Conservation (phyloP, 1,140 invertebrate species). For the Rhyzopertha dominica region DNA sequence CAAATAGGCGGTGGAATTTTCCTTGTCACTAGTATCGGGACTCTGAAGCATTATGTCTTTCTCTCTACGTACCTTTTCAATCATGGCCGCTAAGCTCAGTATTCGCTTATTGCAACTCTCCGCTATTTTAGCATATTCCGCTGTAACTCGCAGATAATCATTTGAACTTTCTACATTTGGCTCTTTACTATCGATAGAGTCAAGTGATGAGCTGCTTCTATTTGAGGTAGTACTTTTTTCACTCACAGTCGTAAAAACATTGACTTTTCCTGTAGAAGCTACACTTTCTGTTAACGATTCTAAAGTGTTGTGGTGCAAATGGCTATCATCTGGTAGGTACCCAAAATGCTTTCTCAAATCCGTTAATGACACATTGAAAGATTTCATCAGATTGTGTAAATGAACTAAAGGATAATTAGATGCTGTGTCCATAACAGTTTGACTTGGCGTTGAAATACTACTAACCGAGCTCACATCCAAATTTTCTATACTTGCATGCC, state of each 20-base stretch:
- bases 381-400: conserved; percentile 23
- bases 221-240: no score
- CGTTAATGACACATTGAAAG: conserved; percentile 22
- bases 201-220: no score
- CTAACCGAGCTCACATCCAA: conserved; percentile 49
- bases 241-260: no score
- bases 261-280: no score
- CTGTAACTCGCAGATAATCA: no score
- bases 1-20: conserved; percentile 29
- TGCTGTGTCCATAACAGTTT: conserved; percentile 44
- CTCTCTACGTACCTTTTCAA: conserved; percentile 52
- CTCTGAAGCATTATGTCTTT: conserved; percentile 43
- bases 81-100: conserved; percentile 50
- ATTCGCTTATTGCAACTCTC: conserved; percentile 52
- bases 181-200: no score
- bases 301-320: no score
- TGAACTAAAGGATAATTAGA: conserved; percentile 28
- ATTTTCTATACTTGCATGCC: conserved; percentile 48
- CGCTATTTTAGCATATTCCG: conserved; percentile 46
- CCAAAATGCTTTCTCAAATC: conserved; percentile 16
- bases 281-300: no score
- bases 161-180: no score
- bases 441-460: conserved; percentile 49
- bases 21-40: conserved; percentile 15
- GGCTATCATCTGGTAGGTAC: conserved; percentile 9